Evolutionary conservation across 2,113 vertebrate species (phyloP), one percentile per base, ranked within the genome.

Genomic region (Pogona vitticeps): DNA sequence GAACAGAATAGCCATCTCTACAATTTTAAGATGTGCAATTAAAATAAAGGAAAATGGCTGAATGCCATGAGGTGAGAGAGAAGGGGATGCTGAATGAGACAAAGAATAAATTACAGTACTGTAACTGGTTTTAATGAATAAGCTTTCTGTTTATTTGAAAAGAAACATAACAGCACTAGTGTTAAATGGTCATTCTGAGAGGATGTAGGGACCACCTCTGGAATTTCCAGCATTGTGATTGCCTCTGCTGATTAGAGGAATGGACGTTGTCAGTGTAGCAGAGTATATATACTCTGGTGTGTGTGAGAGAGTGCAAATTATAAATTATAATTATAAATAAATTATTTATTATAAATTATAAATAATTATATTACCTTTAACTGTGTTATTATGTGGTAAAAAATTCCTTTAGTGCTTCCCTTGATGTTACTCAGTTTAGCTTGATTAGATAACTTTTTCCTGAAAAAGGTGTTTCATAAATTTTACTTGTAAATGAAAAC

Each of bases 291-390:
- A 20, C n/a, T n/a, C n/a, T n/a, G n/a, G n/a, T n/a, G n/a, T n/a
- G n/a, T n/a, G n/a, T n/a, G n/a, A n/a, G n/a, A n/a, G n/a, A n/a
- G n/a, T n/a, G n/a, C n/a, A n/a, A n/a, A n/a, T n/a, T n/a, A n/a
- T n/a, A n/a, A n/a, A n/a, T n/a, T n/a, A n/a, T n/a, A n/a, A n/a
- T n/a, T n/a, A n/a, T n/a, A n/a, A n/a, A n/a, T n/a, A n/a, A n/a
- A n/a, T n/a, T n/a, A n/a, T n/a, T n/a, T n/a, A n/a, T n/a, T n/a
- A n/a, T n/a, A n/a, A n/a, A n/a, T n/a, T n/a, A n/a, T n/a, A n/a
- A n/a, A n/a, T n/a, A n/a, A n/a, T n/a, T n/a, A n/a, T n/a, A n/a
- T 95, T 88, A 63, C 90, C 78, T 88, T 80, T 76, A 91, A 58
- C 68, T 95, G 89, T 59, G 89, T 61, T 72, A n/a, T 28, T 89